These are phyloP conservation scores for Ceuthmochares aereus DNA, from an alignment of 2,113 vertebrate species.

Conservation along the genomic window DNA sequence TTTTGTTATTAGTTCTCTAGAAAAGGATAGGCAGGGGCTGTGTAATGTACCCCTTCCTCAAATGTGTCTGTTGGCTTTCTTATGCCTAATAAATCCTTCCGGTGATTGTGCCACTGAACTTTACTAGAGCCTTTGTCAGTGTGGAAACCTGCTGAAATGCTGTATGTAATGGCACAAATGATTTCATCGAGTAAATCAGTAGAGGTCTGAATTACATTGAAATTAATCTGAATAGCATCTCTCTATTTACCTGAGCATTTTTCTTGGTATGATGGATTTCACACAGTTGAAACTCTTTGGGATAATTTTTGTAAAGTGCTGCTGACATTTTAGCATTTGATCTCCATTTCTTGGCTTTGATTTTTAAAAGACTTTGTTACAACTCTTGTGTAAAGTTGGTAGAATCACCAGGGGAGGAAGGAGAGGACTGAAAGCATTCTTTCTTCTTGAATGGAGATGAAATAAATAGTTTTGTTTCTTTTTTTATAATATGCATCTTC, in stretches of 20 bases:
- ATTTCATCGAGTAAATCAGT: background rate
- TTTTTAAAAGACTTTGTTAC: background rate
- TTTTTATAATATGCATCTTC: background rate
- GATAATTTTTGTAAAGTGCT: background rate
- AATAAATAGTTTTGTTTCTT: background rate
- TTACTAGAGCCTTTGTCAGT: background rate
- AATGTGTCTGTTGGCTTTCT: background rate
- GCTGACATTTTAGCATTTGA: background rate
- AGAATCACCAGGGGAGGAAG: background rate
- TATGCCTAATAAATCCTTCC: background rate
- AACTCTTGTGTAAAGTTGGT: background rate
- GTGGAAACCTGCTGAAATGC: background rate
- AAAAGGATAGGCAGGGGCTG: background rate
- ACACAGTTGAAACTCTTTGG: background rate
- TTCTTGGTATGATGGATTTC: background rate
- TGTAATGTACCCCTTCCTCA: background rate
- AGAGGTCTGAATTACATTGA: background rate
- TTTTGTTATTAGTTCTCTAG: background rate
- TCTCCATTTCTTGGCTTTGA: slow-evolving; percentile 1
- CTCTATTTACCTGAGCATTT: background rate
- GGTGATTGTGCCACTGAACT: background rate
- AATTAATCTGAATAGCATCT: background rate
- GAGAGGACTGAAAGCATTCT: background rate
- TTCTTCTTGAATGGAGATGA: background rate
- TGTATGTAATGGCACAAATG: background rate